A percentile compares a stretch with the other conserved stretches of the same genome.
Conservation (phyloP, 2,888 invertebrate species). For the Lasioglossum leucozonium region DNA sequence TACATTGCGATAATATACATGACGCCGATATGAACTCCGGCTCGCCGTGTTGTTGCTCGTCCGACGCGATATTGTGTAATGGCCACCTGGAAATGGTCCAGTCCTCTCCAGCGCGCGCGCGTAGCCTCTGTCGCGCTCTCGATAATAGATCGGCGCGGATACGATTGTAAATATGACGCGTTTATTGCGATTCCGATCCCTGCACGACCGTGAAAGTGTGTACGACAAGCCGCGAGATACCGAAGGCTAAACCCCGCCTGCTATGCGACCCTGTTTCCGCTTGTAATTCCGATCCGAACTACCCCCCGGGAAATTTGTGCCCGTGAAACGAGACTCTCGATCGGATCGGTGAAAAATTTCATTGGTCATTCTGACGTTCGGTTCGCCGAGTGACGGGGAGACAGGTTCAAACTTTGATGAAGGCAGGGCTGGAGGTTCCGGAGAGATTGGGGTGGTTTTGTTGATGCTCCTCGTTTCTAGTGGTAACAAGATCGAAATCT, state of each 20-base stretch:
- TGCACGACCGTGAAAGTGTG: conserved; percentile 20
- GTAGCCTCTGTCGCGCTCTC: conserved; percentile 63
- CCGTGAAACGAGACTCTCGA: background rate
- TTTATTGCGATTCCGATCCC: conserved; percentile 72
- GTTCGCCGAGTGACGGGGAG: background rate
- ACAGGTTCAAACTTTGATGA: background rate
- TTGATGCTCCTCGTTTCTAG: background rate
- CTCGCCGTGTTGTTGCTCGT: conserved; percentile 55
- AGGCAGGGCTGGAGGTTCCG: background rate
- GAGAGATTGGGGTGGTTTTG: background rate
- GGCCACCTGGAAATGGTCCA: conserved; percentile 60
- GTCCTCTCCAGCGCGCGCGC: conserved; percentile 28
- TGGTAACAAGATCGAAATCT: background rate
- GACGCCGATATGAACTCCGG: conserved; percentile 82
- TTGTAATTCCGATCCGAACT: conserved; percentile 8
- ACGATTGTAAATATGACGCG: conserved; percentile 81
- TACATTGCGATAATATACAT: conserved; percentile 83
- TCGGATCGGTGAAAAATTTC: background rate
- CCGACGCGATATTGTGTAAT: conserved; percentile 61
- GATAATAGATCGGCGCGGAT: conserved; percentile 79
- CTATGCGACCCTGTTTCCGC: conserved; percentile 7
- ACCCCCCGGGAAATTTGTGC: conserved; percentile 25
- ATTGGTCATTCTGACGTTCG: background rate
- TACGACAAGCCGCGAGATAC: background rate
- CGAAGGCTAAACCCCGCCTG: conserved; percentile 14